phyloP scores from a whole-genome alignment of 1,140 invertebrate species.

The Cephus cinctus region DNA sequence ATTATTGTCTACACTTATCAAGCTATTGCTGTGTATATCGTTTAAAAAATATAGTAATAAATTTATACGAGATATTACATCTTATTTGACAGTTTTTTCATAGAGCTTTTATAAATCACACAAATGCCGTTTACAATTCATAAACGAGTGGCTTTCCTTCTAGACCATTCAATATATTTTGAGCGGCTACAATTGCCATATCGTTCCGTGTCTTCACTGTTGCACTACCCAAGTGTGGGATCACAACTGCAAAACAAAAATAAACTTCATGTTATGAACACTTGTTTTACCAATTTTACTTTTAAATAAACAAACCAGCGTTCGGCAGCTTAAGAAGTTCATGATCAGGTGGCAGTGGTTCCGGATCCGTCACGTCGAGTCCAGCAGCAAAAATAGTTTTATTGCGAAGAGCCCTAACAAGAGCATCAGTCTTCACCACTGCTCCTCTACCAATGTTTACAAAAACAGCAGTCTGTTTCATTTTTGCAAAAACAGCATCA shows the following conservation, averaged over 20 bases:
- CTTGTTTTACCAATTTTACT: not conserved
- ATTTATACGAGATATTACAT: no score
- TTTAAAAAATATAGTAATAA: no score
- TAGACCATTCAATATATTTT: conserved; percentile 78
- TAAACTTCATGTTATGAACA: not conserved
- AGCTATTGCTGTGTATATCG: no score
- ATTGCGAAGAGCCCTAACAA: conserved; percentile 70
- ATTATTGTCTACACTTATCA: no score
- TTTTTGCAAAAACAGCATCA: conserved; percentile 67
- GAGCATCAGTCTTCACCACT: conserved; percentile 73
- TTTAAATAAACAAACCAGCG: conserved; percentile 62
- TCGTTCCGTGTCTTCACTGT: conserved; percentile 72
- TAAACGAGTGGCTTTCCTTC: conserved; percentile 66
- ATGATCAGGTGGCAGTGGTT: conserved; percentile 79
- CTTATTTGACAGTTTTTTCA: no score
- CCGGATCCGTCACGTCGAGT: conserved; percentile 86
- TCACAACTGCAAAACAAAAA: conserved; percentile 62
- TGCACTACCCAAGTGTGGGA: conserved; percentile 87
- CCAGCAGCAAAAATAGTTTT: conserved; percentile 80
- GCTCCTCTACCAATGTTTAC: conserved; percentile 79
- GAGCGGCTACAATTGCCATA: conserved; percentile 77
- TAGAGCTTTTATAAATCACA: no score
- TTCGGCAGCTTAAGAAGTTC: conserved; percentile 75
- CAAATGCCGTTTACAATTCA: conserved; percentile 30
- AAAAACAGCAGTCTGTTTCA: conserved; percentile 78